Conservation (phyloP, 1,140 invertebrate genomes). For the Eupeodes corollae region DNA sequence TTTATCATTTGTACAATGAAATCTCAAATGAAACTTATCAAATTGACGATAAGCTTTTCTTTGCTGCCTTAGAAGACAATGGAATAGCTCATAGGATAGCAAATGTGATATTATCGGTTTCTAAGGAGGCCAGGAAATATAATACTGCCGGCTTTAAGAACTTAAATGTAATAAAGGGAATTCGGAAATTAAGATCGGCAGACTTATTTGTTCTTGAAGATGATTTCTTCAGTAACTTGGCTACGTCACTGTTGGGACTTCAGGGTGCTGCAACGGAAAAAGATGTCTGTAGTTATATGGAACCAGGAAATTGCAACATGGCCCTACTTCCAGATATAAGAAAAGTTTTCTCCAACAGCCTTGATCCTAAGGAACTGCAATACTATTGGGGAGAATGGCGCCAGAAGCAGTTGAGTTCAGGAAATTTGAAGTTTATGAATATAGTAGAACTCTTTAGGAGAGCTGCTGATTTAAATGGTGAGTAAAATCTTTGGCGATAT, state of each 20-base stretch:
- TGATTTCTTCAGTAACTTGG: slow-evolving; percentile 29
- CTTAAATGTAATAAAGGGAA: slow-evolving; percentile 15
- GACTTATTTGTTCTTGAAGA: slow-evolving; percentile 28
- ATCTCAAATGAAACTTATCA: too few species aligned
- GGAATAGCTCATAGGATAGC: slow-evolving; percentile 15
- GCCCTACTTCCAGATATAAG: slow-evolving; percentile 11
- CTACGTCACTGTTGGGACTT: slow-evolving; percentile 23
- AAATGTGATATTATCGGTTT: slow-evolving; percentile 26
- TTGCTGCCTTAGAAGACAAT: too few species aligned
- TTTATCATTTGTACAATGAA: too few species aligned
- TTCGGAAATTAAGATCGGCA: slow-evolving; percentile 22
- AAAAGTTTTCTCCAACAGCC: slow-evolving; percentile 9
- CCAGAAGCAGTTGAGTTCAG: slow-evolving; percentile 12
- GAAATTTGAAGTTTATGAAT: slow-evolving; percentile 20
- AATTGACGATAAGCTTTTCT: too few species aligned
- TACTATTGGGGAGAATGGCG: slow-evolving; percentile 14
- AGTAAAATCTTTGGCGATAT: slow-evolving; percentile 3
- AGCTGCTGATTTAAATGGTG: too few species aligned
- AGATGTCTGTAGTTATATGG: slow-evolving; percentile 4
- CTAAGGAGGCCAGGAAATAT: slow-evolving; percentile 19
- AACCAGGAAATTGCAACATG: slow-evolving; percentile 5
- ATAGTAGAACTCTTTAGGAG: too few species aligned
- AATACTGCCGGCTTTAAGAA: slow-evolving; percentile 11
- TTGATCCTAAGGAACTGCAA: slow-evolving; percentile 12
- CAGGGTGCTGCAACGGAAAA: slow-evolving; percentile 21